Conservation (phyloP, 1,140 invertebrate genomes). For the Drosophila kanapiae region DNA sequence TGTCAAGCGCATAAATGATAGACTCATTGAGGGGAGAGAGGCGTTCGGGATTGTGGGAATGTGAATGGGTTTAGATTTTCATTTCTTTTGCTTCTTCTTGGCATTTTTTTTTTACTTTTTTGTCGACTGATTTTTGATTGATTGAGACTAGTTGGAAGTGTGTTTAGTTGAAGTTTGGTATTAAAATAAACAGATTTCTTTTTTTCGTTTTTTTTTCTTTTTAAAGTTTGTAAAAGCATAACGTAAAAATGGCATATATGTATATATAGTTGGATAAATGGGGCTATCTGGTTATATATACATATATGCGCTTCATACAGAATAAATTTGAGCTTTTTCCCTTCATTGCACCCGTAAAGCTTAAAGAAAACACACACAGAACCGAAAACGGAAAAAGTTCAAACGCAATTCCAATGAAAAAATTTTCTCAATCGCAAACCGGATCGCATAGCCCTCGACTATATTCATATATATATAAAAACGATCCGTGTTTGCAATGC, state of each 20-base stretch:
- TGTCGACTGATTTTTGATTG: constrained; percentile 59
- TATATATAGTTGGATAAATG: constrained; percentile 48
- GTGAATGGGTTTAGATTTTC: constrained; percentile 72
- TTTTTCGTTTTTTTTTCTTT: constrained; percentile 16
- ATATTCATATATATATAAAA: constrained; percentile 4
- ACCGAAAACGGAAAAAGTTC: constrained; percentile 56
- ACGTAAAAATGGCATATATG: constrained; percentile 46
- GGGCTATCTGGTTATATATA: constrained; percentile 42
- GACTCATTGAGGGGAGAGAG: constrained; percentile 85
- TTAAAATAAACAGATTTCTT: constrained; percentile 42
- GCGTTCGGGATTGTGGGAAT: constrained; percentile 83
- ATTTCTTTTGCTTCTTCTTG: constrained; percentile 56
- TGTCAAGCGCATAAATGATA: constrained; percentile 84
- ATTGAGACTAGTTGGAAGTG: constrained; percentile 77
- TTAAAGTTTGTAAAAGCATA: constrained; percentile 50
- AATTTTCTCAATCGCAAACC: constrained; percentile 35
- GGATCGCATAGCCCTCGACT: neutral
- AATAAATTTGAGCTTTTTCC: constrained; percentile 85
- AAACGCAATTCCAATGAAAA: constrained; percentile 50
- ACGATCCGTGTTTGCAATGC: constrained; percentile 22
- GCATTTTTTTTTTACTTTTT: constrained; percentile 24
- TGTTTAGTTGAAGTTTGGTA: constrained; percentile 71
- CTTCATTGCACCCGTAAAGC: constrained; percentile 82
- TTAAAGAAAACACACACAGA: constrained; percentile 59
- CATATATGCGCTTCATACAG: constrained; percentile 39